A percentile compares a stretch with the other conserved stretches of the same genome.
Evolutionary conservation across 2,113 vertebrate species (phyloP).

Genomic region (Neotoma lepida): DNA sequence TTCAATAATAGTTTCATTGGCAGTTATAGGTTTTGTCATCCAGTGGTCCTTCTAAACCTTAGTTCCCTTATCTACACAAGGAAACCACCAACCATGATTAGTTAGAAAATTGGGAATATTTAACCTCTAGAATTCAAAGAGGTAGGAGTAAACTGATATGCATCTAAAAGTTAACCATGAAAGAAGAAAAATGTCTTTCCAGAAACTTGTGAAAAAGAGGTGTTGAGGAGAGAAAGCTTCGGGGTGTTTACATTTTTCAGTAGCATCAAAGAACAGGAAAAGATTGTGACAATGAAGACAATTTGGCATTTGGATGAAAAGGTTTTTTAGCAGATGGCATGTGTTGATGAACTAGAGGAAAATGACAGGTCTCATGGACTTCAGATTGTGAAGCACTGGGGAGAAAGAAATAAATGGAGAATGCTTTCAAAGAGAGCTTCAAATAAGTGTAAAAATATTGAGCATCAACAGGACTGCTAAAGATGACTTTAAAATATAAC

Average conservation of each 20-base stretch:
- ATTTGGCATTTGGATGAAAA: not conserved
- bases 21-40: not conserved
- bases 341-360: not conserved
- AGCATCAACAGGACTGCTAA: no score
- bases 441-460: not conserved
- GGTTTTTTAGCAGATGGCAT: not conserved
- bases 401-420: not conserved
- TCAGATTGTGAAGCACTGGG: not conserved
- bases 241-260: not conserved
- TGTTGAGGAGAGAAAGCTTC: not conserved
- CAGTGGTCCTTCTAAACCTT: not conserved
- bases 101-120: not conserved
- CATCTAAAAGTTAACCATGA: not conserved
- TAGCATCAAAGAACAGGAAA: not conserved
- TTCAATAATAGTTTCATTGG: not conserved
- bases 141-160: not conserved
- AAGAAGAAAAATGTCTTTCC: conserved; percentile 7
- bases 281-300: not conserved
- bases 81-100: not conserved
- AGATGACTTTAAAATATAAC: not conserved
- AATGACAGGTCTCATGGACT: not conserved
- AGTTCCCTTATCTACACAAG: not conserved
- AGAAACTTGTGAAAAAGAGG: not conserved
- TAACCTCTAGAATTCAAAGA: not conserved
- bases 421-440: not conserved